Conservation (phyloP, 1,140 invertebrate species). For the Nylanderia fulva region DNA sequence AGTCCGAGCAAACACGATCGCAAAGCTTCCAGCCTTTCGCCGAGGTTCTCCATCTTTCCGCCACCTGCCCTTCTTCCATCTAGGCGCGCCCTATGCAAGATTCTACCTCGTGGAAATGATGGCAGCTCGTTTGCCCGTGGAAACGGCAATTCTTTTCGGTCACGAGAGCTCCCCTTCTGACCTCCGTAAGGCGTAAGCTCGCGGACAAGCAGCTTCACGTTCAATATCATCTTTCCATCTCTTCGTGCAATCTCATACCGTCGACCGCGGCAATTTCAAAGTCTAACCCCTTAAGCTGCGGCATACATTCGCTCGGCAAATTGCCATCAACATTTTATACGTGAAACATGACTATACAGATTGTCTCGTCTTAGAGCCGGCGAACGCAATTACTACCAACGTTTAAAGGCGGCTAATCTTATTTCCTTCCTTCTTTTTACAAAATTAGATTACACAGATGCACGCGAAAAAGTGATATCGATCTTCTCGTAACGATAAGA, state of each 20-base stretch:
- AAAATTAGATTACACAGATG: background rate
- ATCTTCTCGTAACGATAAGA: background rate
- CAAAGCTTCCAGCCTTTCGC: conserved; percentile 34
- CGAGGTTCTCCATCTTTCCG: conserved; percentile 31
- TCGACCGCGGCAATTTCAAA: conserved; percentile 41
- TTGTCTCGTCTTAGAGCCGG: background rate
- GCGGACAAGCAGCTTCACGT: conserved; percentile 54
- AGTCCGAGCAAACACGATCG: conserved; percentile 58
- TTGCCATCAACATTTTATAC: conserved; percentile 41
- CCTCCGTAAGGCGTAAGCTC: conserved; percentile 42
- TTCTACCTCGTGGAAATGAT: conserved; percentile 57
- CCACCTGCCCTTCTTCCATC: conserved; percentile 37
- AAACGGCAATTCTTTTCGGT: conserved; percentile 59
- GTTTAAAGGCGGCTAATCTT: background rate
- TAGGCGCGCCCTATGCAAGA: conserved; percentile 46
- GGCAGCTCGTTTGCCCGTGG: conserved; percentile 44
- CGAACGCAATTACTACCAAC: background rate
- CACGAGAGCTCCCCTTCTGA: conserved; percentile 28
- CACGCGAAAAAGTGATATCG: background rate
- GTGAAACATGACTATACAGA: background rate
- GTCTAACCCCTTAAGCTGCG: conserved; percentile 47
- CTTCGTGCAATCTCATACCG: conserved; percentile 42
- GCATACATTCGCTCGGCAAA: conserved; percentile 36
- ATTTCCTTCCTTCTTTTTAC: background rate
- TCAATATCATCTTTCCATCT: conserved; percentile 46